Evolutionary conservation across 2,113 vertebrate genomes (phyloP).

Genomic region (Gnathonemus longibarbis): DNA sequence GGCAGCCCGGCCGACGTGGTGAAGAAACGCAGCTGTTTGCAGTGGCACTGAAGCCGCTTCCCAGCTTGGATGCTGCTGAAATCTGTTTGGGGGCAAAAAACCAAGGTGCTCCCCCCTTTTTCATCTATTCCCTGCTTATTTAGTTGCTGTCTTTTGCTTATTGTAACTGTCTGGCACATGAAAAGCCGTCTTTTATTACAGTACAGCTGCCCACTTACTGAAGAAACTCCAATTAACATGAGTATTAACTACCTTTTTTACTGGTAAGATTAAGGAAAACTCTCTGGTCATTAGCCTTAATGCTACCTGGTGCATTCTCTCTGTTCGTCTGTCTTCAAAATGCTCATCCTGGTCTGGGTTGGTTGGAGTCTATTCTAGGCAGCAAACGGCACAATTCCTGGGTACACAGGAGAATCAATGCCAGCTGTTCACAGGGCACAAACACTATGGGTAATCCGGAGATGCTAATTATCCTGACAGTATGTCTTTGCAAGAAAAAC

Average conservation of each 20-base stretch:
- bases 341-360: background rate
- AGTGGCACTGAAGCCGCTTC: slow-evolving; percentile 21
- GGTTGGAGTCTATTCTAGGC: background rate
- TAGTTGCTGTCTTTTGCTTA: background rate
- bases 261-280: background rate
- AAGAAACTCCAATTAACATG: background rate
- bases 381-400: background rate
- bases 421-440: background rate
- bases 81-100: slow-evolving; percentile 33
- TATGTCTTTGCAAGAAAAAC: background rate
- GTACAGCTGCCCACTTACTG: background rate
- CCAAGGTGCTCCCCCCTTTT: slow-evolving; percentile 12
- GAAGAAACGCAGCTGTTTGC: slow-evolving; percentile 26
- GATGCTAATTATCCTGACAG: background rate
- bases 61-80: slow-evolving; percentile 20
- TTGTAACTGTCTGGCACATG: background rate
- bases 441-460: background rate
- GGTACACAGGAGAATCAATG: background rate
- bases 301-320: background rate
- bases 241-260: background rate
- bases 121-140: too few relatives aligned
- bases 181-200: background rate
- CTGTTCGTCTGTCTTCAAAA: background rate
- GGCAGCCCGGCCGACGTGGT: slow-evolving; percentile 16
- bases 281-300: background rate